These are phyloP conservation scores for Andinoacara biseriatus DNA, from an alignment of 2,113 vertebrate genomes.

Conservation along the genomic window DNA sequence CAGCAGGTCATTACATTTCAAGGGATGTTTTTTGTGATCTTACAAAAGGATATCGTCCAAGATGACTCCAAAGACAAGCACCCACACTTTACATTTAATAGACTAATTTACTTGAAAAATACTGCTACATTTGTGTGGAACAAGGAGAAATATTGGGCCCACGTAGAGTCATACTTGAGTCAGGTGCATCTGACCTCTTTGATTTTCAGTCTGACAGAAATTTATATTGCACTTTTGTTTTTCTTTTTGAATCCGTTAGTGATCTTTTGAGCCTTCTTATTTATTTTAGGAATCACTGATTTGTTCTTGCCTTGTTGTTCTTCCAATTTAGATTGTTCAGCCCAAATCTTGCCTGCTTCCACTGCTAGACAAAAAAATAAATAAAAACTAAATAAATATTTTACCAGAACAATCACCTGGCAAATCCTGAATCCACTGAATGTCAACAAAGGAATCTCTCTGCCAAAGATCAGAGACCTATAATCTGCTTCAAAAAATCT, in stretches of 20 bases:
- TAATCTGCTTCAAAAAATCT: constrained; percentile 7
- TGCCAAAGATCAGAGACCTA: constrained; percentile 5
- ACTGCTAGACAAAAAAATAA: neutral
- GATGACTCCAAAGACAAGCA: neutral
- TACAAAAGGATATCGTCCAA: neutral
- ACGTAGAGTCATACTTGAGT: neutral
- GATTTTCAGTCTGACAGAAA: neutral
- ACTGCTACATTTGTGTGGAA: neutral
- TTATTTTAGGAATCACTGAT: neutral
- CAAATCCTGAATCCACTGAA: constrained; percentile 19
- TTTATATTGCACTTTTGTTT: neutral
- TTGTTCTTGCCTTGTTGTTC: neutral
- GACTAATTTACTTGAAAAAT: neutral
- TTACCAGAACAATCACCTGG: neutral
- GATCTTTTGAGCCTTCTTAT: neutral
- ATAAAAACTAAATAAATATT: neutral
- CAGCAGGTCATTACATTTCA: neutral
- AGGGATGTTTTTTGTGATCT: neutral
- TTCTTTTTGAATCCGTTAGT: neutral
- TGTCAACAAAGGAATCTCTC: constrained; percentile 17
- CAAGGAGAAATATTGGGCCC: neutral
- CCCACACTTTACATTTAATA: neutral
- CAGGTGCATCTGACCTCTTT: neutral
- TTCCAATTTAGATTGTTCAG: neutral
- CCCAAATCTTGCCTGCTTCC: neutral